A percentile compares a stretch with the other conserved stretches of the same genome.
These are phyloP conservation scores for Benitochromis conjunctus DNA, from an alignment of 2,113 vertebrate species.

Conservation along the genomic window DNA sequence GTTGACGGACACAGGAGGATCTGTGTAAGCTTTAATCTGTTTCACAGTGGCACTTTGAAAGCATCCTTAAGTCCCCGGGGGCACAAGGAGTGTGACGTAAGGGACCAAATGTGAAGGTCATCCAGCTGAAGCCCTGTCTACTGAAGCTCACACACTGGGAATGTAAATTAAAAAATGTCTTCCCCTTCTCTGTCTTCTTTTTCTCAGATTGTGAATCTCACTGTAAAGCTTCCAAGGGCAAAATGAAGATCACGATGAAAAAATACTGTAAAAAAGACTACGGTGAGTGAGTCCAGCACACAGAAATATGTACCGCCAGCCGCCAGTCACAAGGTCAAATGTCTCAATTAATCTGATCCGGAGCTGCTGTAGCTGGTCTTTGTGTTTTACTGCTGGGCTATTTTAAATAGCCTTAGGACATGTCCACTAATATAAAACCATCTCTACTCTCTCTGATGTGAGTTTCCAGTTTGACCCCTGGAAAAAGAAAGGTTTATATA, in stretches of 20 bases:
- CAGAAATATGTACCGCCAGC: constrained; percentile 3
- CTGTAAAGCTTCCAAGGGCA: constrained; percentile 97
- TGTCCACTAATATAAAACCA: background rate
- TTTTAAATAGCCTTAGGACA: constrained; percentile 8
- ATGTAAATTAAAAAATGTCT: background rate
- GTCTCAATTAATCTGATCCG: constrained; percentile 43
- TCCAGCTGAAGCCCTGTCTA: background rate
- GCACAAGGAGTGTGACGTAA: constrained; percentile 53
- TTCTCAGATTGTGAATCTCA: constrained; percentile 92
- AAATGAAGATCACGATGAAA: constrained; percentile 99
- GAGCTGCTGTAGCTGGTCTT: background rate
- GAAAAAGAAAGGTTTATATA: background rate
- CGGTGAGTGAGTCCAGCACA: constrained; percentile 78
- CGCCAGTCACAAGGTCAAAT: constrained; percentile 27
- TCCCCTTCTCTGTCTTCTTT: background rate
- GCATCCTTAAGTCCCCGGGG: constrained; percentile 71
- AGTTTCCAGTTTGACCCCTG: background rate
- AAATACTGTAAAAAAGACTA: constrained; percentile 99
- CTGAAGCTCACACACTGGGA: background rate
- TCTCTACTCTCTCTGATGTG: background rate
- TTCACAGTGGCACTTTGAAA: constrained; percentile 69
- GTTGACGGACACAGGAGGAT: constrained; percentile 75
- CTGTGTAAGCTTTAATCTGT: constrained; percentile 78
- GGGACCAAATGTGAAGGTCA: background rate
- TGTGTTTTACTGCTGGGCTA: constrained; percentile 27